These are phyloP conservation scores for Gadus chalcogrammus DNA, from an alignment of 2,113 vertebrate genomes.

Conservation along the genomic window DNA sequence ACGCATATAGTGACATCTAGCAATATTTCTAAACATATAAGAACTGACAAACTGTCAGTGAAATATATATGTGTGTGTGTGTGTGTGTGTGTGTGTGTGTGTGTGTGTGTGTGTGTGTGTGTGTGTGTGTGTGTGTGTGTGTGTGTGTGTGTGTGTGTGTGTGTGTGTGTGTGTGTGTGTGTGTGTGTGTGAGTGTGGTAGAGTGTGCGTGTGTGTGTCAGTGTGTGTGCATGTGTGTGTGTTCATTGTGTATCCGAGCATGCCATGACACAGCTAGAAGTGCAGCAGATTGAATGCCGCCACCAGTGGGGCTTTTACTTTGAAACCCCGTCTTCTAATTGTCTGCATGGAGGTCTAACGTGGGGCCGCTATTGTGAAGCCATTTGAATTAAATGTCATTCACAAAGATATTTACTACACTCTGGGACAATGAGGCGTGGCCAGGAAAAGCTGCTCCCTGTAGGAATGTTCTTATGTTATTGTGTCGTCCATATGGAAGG, in stretches of 20 bases:
- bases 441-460: constrained; percentile 33
- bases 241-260: constrained; percentile 3
- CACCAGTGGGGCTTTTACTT: constrained; percentile 37
- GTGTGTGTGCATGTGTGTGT: constrained; percentile 7
- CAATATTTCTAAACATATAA: constrained; percentile 22
- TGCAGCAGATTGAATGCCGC: constrained; percentile 37
- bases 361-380: constrained; percentile 39
- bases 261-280: constrained; percentile 25
- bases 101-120: constrained; percentile 5
- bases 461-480: constrained; percentile 33
- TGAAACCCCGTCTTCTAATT: constrained; percentile 44
- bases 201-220: too few relatives aligned
- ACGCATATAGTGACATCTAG: constrained; percentile 6
- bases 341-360: constrained; percentile 35
- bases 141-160: constrained; percentile 5
- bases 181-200: constrained; percentile 18
- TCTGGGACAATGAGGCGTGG: constrained; percentile 33
- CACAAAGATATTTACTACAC: constrained; percentile 36
- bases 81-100: constrained; percentile 9
- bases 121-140: constrained; percentile 3
- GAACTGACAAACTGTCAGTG: constrained; percentile 31
- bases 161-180: constrained; percentile 4
- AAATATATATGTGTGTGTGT: neutral
- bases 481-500: constrained; percentile 15
- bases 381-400: constrained; percentile 29